Base-by-base conservation (phyloP, 2,113 vertebrate species). In the Nasalis larvatus region DNA sequence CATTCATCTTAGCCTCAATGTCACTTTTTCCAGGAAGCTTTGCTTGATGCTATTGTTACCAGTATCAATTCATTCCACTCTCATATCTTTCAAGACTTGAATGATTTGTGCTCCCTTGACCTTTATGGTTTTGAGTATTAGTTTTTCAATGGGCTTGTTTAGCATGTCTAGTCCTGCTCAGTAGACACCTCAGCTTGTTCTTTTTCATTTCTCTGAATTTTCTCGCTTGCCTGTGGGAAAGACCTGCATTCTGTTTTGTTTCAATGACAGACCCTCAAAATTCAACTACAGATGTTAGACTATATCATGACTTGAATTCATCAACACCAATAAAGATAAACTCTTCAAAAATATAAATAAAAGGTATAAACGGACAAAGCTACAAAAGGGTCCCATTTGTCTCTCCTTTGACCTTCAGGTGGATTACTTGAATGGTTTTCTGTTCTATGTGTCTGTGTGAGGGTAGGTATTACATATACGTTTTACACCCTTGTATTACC, bases 321-420 rank as follows among this genome's bases (percentile, higher is more conserved):
- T 78, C 88, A 92, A 32, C 78, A 27, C 6, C 27, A 84, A 30
- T 40, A 76, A 88, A 94, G 83, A 88, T 77, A 54, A 90, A 87
- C 47, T 83, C 82, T 83, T 82, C 40, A 83, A 92, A 95, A 90
- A 95, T 90, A 74, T 30, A 95, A 77, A 69, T 52, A 71, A 68
- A 90, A 40, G 12, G 8, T 81, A n/a, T 30, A 68, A 78, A 90
- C 16, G 58, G 49, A 45, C 12, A 95, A n/a, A 47, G 76, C 66
- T 49, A 23, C 11, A 40, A 81, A 89, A 6, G 37, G 35, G 49
- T 40, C 54, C 63, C 49, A 11, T n/a, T 8, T 89, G 30, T 78
- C 45, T 73, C 63, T 93, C 20, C 16, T 8, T 11, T 58, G 63
- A 71, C 32, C 89, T 81, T 68, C 30, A 40, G 8, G 17, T 17